phyloP scores from a whole-genome alignment of 2,797 vertebrate species.

The Euphonia xanthogaster region DNA sequence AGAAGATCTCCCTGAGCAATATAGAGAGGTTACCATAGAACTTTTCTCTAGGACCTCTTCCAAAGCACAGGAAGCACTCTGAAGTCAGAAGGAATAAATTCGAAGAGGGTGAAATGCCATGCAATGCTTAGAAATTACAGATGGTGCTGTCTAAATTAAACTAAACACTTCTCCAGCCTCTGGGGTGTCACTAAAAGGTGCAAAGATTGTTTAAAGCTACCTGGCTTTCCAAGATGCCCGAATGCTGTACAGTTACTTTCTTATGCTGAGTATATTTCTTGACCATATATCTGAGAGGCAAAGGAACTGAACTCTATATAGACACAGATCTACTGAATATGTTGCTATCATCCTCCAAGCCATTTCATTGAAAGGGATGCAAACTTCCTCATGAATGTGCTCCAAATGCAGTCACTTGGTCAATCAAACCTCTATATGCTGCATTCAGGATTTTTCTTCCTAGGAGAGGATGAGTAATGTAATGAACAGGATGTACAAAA shows the following conservation, averaged over 20 bases:
- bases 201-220: neutral
- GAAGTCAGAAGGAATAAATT: neutral
- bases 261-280: neutral
- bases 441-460: neutral
- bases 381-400: neutral
- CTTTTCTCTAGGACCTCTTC: neutral
- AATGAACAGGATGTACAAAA: neutral
- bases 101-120: neutral
- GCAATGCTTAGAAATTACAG: neutral
- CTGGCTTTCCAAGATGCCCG: neutral
- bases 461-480: neutral
- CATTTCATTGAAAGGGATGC: neutral
- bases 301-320: neutral
- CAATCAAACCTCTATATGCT: neutral
- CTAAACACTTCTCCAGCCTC: neutral
- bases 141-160: neutral
- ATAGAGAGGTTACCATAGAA: neutral
- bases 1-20: neutral
- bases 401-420: neutral
- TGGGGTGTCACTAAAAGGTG: neutral
- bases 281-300: neutral
- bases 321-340: neutral
- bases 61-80: neutral
- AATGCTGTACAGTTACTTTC: neutral
- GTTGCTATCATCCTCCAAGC: neutral